Evolutionary conservation across 2,888 invertebrate species (phyloP).

Genomic region (Crossocerus cetratus): DNA sequence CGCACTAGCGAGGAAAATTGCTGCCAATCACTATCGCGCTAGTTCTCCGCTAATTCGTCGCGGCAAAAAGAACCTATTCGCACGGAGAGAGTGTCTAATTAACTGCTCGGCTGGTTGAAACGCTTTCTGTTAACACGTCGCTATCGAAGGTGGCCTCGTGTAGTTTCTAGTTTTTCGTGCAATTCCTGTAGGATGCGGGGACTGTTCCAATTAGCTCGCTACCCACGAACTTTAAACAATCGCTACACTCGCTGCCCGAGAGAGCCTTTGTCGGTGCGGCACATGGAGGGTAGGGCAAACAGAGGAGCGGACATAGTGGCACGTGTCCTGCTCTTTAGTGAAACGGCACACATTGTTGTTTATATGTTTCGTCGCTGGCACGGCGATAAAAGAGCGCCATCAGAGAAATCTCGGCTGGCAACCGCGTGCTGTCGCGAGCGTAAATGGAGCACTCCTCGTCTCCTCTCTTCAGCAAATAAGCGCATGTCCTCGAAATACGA

Average conservation of each 20-base stretch:
- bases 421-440: not conserved
- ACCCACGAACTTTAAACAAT: not conserved
- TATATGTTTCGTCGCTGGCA: not conserved
- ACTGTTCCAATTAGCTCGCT: no score
- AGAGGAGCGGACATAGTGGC: not conserved
- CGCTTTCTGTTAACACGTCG: not conserved
- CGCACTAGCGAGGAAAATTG: not conserved
- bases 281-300: not conserved
- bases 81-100: not conserved
- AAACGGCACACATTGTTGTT: not conserved
- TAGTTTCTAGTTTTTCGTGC: not conserved
- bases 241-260: not conserved
- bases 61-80: not conserved
- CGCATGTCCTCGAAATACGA: conserved; percentile 37
- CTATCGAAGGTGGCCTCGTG: not conserved
- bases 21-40: not conserved
- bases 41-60: not conserved
- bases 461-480: conserved; percentile 25
- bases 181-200: no score
- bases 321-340: conserved; percentile 2
- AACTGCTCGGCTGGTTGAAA: not conserved
- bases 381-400: conserved; percentile 12
- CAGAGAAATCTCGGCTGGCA: conserved; percentile 3
- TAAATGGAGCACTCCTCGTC: conserved; percentile 8
- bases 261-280: not conserved